Evolutionary conservation across 2,113 vertebrate species (phyloP).

Genomic region (Odontophorus gujanensis): DNA sequence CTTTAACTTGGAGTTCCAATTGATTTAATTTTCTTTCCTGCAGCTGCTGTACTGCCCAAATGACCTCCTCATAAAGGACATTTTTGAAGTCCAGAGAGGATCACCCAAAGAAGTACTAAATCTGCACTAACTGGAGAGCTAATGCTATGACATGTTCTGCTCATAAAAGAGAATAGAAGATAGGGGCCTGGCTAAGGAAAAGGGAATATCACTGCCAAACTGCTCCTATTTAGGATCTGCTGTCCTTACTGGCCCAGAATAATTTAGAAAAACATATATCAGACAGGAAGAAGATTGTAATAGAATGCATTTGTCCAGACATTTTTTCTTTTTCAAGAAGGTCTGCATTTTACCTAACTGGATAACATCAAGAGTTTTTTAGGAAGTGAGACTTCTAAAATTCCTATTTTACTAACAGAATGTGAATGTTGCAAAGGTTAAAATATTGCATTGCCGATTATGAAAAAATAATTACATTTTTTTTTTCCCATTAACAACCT

Average conservation of each 20-base stretch:
- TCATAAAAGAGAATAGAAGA: background rate
- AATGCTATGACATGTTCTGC: background rate
- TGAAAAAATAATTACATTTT: background rate
- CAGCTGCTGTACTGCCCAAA: background rate
- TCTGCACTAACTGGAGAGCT: background rate
- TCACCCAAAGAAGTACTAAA: background rate
- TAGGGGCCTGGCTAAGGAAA: background rate
- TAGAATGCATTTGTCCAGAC: background rate
- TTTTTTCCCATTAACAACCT: background rate
- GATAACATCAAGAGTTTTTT: background rate
- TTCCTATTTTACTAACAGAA: background rate
- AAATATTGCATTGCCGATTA: fast-evolving
- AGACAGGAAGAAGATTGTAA: background rate
- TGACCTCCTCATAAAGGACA: background rate
- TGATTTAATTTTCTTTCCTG: background rate
- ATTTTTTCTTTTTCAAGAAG: background rate
- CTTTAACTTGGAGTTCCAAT: background rate
- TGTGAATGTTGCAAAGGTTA: background rate
- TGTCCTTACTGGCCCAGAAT: background rate
- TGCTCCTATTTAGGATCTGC: background rate
- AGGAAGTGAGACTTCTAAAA: background rate
- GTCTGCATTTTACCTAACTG: background rate
- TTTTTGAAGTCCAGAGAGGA: background rate
- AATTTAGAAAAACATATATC: background rate
- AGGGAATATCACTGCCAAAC: background rate